Base-by-base conservation (phyloP, 2,113 vertebrate species). In the Lasiurus borealis region DNA sequence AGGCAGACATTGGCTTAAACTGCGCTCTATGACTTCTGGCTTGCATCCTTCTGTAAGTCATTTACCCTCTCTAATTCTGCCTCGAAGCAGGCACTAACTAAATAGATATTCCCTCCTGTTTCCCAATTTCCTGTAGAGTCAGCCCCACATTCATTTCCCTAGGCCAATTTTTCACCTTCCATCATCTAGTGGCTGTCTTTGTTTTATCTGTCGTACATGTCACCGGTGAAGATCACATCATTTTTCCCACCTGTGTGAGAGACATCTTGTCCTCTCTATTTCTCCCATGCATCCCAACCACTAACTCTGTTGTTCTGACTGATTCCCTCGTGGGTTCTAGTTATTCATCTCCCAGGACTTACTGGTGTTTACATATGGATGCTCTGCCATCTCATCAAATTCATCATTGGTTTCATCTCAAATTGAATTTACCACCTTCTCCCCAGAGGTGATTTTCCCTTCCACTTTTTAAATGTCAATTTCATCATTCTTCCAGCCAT, bases 181-280 rank as follows among this genome's bases (percentile, higher is more conserved):
- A 16, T 57, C 4, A 0, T 68, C 16, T 72, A 75, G 85, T 64
- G 13, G 34, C 25, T 93, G 87, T 69, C 72, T 86, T 85, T 80
- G 31, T 68, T 84, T 76, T 85, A 72, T 85, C 50, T 69, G 54
- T 80, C 36, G 8, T 29, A 25, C 27, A 0, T n/a, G 34, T 66
- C 93, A 52, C 0, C 0, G 73, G 7, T 25, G 54, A 69, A 83
- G 83, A 89, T 88, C 19, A 54, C n/a, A 57, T 91, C 78, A 88
- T 66, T 94, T 85, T 94, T 11, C n/a, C 31, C 64, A 62, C 69
- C 62, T 21, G 12, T 19, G 12, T 69, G 93, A 95, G n/a, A 78
- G 44, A 31, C 16, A 36, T 23, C 14, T 15, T 73, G 64, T 71
- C 8, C 34, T 21, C 71, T 48, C 46, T 31, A 23, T 72, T 82